Conservation (phyloP, 2,113 vertebrate species). For the Thalassoma bifasciatum region DNA sequence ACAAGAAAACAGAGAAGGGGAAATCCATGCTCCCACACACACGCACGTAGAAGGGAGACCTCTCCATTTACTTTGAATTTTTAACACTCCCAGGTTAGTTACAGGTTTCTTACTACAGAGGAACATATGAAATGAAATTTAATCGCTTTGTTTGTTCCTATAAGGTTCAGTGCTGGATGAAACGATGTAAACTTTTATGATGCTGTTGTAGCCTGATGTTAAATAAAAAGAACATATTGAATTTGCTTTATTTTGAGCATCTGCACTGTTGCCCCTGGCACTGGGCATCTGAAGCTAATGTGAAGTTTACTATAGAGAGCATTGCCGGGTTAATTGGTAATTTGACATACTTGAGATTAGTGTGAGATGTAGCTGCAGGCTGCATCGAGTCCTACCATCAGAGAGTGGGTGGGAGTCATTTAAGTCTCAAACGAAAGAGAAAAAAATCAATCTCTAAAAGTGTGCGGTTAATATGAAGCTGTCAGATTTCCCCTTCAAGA, state of each 20-base stretch:
- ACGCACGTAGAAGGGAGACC: conserved; percentile 1
- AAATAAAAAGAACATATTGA: conserved; percentile 4
- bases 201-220: not conserved
- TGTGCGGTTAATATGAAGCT: conserved; percentile 38
- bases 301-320: conserved; percentile 28
- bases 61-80: conserved; percentile 19
- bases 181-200: not conserved
- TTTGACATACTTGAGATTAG: conserved; percentile 62
- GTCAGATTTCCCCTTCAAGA: conserved; percentile 38
- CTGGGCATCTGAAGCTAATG: conserved; percentile 17
- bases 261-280: not conserved
- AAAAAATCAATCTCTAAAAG: conserved; percentile 43
- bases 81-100: conserved; percentile 12
- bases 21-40: conserved; percentile 47
- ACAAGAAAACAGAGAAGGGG: conserved; percentile 62
- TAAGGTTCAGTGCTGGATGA: not conserved
- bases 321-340: conserved; percentile 60
- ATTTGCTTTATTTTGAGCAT: conserved; percentile 10
- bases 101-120: not conserved
- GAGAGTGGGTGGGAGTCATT: conserved; percentile 47
- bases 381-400: conserved; percentile 15
- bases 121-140: not conserved
- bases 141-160: not conserved
- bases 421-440: conserved; percentile 40
- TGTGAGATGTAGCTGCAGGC: conserved; percentile 44